Conservation (phyloP, 2,888 invertebrate species). For the Timema cristinae region DNA sequence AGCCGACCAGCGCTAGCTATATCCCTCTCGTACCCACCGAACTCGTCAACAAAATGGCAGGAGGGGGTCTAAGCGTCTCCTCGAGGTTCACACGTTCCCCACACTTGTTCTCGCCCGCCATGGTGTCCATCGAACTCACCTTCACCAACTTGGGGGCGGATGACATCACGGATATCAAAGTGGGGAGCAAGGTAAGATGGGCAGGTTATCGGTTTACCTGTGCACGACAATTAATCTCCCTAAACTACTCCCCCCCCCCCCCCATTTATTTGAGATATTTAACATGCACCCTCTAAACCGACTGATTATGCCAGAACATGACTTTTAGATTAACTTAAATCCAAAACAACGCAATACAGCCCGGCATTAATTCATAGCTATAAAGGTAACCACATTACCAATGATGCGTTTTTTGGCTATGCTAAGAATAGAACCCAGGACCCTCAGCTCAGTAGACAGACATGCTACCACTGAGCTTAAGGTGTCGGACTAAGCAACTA, state of each 20-base stretch:
- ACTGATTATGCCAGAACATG: too few relatives aligned
- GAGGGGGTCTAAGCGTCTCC: conserved; percentile 60
- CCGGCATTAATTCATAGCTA: too few relatives aligned
- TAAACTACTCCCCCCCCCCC: too few relatives aligned
- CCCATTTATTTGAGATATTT: too few relatives aligned
- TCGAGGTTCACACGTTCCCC: conserved; percentile 71
- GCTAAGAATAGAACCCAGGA: too few relatives aligned
- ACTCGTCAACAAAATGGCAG: conserved; percentile 67
- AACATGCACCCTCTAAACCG: too few relatives aligned
- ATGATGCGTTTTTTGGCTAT: too few relatives aligned
- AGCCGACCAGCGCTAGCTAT: conserved; percentile 57
- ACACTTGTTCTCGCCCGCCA: conserved; percentile 73
- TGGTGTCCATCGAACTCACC: conserved; percentile 76
- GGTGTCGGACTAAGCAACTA: background rate
- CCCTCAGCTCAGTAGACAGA: too few relatives aligned
- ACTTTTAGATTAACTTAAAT: too few relatives aligned
- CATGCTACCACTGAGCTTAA: too few relatives aligned
- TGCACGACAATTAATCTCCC: background rate
- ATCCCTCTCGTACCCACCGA: conserved; percentile 58
- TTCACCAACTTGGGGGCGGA: conserved; percentile 72
- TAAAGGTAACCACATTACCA: too few relatives aligned
- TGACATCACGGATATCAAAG: conserved; percentile 60
- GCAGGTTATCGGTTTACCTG: background rate
- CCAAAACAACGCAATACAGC: too few relatives aligned
- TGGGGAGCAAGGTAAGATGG: conserved; percentile 64